Evolutionary conservation across 2,113 vertebrate species (phyloP).

Genomic region (Thalassoma bifasciatum): DNA sequence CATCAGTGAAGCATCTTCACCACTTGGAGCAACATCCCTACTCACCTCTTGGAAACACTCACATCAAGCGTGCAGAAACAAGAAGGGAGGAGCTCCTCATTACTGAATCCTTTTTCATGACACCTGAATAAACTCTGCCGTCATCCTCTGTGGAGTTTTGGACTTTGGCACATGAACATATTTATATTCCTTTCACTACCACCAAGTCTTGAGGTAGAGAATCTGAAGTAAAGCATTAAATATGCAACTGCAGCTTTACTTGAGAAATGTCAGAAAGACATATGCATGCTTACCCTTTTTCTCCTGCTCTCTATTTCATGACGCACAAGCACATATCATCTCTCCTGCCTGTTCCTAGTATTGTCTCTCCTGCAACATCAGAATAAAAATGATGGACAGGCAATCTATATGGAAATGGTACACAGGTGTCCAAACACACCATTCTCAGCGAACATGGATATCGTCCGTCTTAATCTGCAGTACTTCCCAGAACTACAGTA

Average conservation of each 20-base stretch:
- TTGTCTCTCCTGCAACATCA: slow-evolving; percentile 63
- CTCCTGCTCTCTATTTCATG: background rate
- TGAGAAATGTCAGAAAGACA: slow-evolving; percentile 10
- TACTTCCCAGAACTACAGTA: slow-evolving; percentile 28
- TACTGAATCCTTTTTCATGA: too few species aligned
- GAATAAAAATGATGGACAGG: slow-evolving; percentile 81
- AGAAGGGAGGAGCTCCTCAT: too few species aligned
- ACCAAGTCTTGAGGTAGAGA: slow-evolving; percentile 3
- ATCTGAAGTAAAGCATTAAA: slow-evolving; percentile 18
- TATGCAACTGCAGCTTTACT: slow-evolving; percentile 9
- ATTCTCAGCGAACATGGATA: slow-evolving; percentile 46
- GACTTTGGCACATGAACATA: too few species aligned
- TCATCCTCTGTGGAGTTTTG: background rate
- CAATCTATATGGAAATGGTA: slow-evolving; percentile 85
- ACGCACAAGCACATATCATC: slow-evolving; percentile 25
- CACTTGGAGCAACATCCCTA: too few species aligned
- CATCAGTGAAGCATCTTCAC: too few species aligned
- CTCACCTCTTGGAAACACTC: too few species aligned
- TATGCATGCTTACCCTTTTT: slow-evolving; percentile 12
- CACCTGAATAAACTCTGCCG: too few species aligned
- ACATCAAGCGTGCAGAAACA: too few species aligned
- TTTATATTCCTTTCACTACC: background rate
- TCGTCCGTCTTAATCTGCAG: slow-evolving; percentile 47
- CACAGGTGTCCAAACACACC: slow-evolving; percentile 57
- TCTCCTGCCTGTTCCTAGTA: slow-evolving; percentile 36